phyloP scores from a whole-genome alignment of 1,140 invertebrate genomes.

The Telenomus remus region DNA sequence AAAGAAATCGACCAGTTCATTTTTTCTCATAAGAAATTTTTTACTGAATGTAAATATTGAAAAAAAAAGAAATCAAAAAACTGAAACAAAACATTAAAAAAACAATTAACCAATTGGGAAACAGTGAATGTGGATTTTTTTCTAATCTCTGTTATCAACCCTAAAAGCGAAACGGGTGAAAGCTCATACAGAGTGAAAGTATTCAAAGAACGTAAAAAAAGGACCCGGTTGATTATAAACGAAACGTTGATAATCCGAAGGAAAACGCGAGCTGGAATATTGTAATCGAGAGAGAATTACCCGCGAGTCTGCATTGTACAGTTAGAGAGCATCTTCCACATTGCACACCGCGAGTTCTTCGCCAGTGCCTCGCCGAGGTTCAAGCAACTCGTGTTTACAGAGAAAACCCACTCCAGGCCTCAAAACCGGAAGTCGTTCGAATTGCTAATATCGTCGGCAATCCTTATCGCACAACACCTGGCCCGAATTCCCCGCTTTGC shows the following conservation, averaged over 20 bases:
- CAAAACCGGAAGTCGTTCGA: conserved; percentile 71
- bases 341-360: conserved; percentile 54
- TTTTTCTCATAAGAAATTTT: too few species aligned
- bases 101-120: too few species aligned
- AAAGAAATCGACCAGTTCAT: background rate
- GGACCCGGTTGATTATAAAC: conserved; percentile 14
- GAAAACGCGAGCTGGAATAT: conserved; percentile 34
- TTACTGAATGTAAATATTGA: too few species aligned
- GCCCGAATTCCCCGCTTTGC: conserved; percentile 62
- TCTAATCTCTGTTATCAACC: conserved; percentile 1
- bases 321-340: conserved; percentile 43
- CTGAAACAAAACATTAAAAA: too few species aligned
- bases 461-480: conserved; percentile 65
- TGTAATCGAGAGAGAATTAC: conserved; percentile 14
- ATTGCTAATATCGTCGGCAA: conserved; percentile 68
- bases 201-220: conserved; percentile 14
- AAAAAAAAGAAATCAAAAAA: too few species aligned
- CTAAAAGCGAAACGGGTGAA: conserved; percentile 22
- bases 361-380: conserved; percentile 61
- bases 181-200: conserved; percentile 28
- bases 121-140: too few species aligned
- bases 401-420: conserved; percentile 32
- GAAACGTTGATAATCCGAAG: conserved; percentile 25
- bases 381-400: conserved; percentile 67
- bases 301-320: conserved; percentile 39